Percentiles rank a stretch among this genome's conserved stretches.
phyloP scores from a whole-genome alignment of 2,888 invertebrate species.

The Lymantria monacha region DNA sequence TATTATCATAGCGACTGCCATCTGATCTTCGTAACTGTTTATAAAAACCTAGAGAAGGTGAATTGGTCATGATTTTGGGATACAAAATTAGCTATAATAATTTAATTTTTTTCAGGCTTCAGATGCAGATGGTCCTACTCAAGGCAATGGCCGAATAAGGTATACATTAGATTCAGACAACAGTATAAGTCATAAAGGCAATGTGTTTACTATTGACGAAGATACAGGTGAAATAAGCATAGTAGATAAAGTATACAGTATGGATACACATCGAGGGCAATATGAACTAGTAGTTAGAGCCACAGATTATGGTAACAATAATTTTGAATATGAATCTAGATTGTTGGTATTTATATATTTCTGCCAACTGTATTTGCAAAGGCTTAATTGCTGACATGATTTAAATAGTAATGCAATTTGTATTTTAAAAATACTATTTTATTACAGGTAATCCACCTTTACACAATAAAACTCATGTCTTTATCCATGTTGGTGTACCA shows the following conservation, averaged over 20 bases:
- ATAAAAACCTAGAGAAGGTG: too few relatives aligned
- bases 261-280: conserved; percentile 88
- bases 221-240: conserved; percentile 87
- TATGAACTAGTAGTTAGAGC: conserved; percentile 87
- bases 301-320: conserved; percentile 84
- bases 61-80: too few relatives aligned
- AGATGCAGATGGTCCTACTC: conserved; percentile 88
- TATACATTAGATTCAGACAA: conserved; percentile 87
- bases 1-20: too few relatives aligned
- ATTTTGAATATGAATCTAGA: background rate
- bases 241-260: conserved; percentile 84
- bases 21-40: too few relatives aligned
- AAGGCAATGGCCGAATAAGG: conserved; percentile 86
- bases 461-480: conserved; percentile 84
- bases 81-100: too few relatives aligned
- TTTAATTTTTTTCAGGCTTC: conserved; percentile 77
- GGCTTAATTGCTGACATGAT: too few relatives aligned
- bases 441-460: conserved; percentile 83
- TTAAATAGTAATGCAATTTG: too few relatives aligned
- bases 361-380: too few relatives aligned
- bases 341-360: too few relatives aligned
- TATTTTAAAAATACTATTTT: background rate
- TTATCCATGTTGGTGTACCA: conserved; percentile 89
- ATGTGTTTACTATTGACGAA: conserved; percentile 85
- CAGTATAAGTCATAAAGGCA: conserved; percentile 84